Percentiles rank a stretch among this genome's conserved stretches.
phyloP scores from a whole-genome alignment of 2,797 vertebrate genomes.

The Toxotes lorentzi region DNA sequence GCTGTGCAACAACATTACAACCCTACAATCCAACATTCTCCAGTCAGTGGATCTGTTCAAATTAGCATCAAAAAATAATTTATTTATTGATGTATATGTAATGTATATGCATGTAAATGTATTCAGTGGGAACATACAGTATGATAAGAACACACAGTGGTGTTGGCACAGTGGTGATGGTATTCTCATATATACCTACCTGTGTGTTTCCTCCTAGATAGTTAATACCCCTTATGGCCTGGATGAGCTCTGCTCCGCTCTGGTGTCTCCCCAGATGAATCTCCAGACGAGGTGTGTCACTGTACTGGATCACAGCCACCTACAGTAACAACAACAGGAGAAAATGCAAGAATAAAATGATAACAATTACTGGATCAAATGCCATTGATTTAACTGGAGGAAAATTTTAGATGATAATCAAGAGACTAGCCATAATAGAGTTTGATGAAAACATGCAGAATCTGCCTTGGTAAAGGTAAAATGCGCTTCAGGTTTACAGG shows the following conservation, averaged over 20 bases:
- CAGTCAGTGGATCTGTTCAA: no score
- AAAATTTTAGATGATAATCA: neutral
- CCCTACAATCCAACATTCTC: no score
- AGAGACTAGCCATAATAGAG: neutral
- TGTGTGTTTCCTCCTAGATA: constrained; percentile 89
- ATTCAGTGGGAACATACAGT: neutral
- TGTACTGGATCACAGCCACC: constrained; percentile 88
- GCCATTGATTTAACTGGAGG: neutral
- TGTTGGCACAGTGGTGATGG: no score
- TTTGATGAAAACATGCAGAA: neutral
- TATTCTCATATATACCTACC: no score
- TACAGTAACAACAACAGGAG: constrained; percentile 28
- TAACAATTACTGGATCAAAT: neutral
- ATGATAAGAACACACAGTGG: neutral
- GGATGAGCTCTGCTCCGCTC: constrained; percentile 75
- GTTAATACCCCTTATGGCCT: constrained; percentile 78
- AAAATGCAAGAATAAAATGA: neutral
- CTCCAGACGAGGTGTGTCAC: constrained; percentile 87
- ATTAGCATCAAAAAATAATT: no score
- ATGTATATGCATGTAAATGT: neutral
- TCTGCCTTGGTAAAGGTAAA: neutral
- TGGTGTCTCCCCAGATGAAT: constrained; percentile 83
- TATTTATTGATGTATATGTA: no score
- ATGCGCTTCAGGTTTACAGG: neutral
- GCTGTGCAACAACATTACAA: neutral